A percentile compares a stretch with the other conserved stretches of the same genome.
phyloP scores from a whole-genome alignment of 1,140 invertebrate species.

The Anoplolepis gracilipes region DNA sequence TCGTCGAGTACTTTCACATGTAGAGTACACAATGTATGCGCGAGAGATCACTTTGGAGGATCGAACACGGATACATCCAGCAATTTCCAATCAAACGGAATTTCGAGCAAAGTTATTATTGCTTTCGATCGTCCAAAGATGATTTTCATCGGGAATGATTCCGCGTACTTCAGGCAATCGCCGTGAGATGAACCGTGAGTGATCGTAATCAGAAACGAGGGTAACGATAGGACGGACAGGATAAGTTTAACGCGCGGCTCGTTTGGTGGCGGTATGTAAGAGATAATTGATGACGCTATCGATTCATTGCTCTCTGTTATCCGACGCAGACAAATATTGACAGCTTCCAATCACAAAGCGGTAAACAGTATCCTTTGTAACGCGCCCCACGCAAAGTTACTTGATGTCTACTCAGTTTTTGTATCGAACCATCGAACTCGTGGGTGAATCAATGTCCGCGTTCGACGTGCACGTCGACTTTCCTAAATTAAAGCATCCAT shows the following conservation, averaged over 20 bases:
- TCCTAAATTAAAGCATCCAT: slow-evolving; percentile 70
- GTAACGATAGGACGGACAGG: slow-evolving; percentile 64
- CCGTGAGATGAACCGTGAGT: slow-evolving; percentile 18
- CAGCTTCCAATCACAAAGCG: slow-evolving; percentile 77
- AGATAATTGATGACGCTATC: slow-evolving; percentile 81
- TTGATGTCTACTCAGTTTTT: slow-evolving; percentile 69
- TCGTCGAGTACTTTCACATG: slow-evolving; percentile 59
- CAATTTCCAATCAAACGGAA: slow-evolving; percentile 74
- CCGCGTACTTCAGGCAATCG: background rate
- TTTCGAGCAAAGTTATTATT: slow-evolving; percentile 78
- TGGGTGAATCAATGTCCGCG: slow-evolving; percentile 70
- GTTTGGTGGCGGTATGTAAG: slow-evolving; percentile 74
- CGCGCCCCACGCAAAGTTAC: slow-evolving; percentile 53
- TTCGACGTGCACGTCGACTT: slow-evolving; percentile 70
- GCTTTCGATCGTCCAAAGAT: slow-evolving; percentile 75
- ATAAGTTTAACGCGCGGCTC: slow-evolving; percentile 76
- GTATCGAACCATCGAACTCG: slow-evolving; percentile 63
- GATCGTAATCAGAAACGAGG: background rate
- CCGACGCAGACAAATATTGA: slow-evolving; percentile 80
- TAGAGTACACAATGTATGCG: slow-evolving; percentile 63
- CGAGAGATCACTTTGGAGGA: slow-evolving; percentile 77
- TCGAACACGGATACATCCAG: slow-evolving; percentile 77
- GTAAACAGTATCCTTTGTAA: slow-evolving; percentile 72
- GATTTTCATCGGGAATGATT: slow-evolving; percentile 71
- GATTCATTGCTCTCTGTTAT: slow-evolving; percentile 79